Evolutionary conservation across 1,140 invertebrate genomes (phyloP), one percentile per base, ranked within the genome.

Genomic region (Scaptomyza pallida): DNA sequence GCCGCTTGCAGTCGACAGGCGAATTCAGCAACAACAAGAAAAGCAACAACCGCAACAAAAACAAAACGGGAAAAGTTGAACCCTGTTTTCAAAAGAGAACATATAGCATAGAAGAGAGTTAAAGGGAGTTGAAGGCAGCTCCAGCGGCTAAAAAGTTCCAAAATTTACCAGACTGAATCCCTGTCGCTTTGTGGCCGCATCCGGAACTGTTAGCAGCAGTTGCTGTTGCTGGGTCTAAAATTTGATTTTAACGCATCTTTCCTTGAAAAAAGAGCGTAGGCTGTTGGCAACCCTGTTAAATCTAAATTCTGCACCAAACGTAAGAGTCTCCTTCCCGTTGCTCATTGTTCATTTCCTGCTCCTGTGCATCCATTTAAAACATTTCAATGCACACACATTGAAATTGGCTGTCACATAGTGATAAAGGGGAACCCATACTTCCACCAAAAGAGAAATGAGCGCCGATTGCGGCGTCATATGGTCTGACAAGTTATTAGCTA

Each of bases 211-310:
- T 74, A 67, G 65, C 71, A 65, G 50, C 61, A 78, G 71, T 82
- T 83, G 79, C 6, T 12, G 30, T 55, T 40, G 40, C 40, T 47
- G 23, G 6, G 26, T 30, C 26, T 30, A 13, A 65, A 81, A 86
- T 86, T 86, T 86, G 77, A 86, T 86, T 86, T 81, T 74, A 65
- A 65, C 81, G 73, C 81, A 70, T 76, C 62, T 78, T 35, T 35
- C 16, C n/a, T n/a, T n/a, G n/a, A n/a, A n/a, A 13, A 23, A 67
- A 61, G 26, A 48, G 43, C n/a, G 30, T n/a, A n/a, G 54, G 13
- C 63, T 56, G 33, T 65, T 65, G 23, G 62, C 44, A 61, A 45
- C 68, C 72, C 30, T 50, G 64, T 64, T 60, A 56, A 50, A 43
- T 55, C 61, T 21, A 41, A 56, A 56, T 45, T 43, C 23, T 45